Percentiles rank a stretch among this genome's conserved stretches.
These are phyloP conservation scores for Synergus gifuensis DNA, from an alignment of 2,888 invertebrate species.

Conservation along the genomic window DNA sequence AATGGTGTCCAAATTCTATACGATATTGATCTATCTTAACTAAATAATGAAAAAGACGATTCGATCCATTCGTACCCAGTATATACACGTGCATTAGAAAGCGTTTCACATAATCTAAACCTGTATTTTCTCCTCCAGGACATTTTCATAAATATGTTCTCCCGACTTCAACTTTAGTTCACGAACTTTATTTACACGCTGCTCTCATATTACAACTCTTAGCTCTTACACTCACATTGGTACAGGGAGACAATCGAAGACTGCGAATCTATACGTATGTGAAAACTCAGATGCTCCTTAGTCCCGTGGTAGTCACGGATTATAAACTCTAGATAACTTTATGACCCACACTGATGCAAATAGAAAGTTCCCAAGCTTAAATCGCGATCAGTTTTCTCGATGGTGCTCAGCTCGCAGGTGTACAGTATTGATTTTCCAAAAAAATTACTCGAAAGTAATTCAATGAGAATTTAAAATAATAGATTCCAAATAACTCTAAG, in stretches of 20 bases:
- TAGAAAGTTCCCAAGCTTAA: slow-evolving; percentile 54
- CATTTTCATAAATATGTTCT: slow-evolving; percentile 52
- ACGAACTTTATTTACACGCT: slow-evolving; percentile 24
- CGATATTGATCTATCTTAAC: too few relatives aligned
- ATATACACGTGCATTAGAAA: slow-evolving; percentile 55
- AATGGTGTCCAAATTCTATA: too few relatives aligned
- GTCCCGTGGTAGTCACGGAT: slow-evolving; percentile 46
- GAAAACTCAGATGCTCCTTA: too few relatives aligned
- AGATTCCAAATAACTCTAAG: too few relatives aligned
- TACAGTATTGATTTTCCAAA: too few relatives aligned
- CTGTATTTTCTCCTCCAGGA: slow-evolving; percentile 52
- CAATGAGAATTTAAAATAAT: too few relatives aligned
- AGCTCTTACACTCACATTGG: too few relatives aligned
- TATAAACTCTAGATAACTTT: slow-evolving; percentile 54
- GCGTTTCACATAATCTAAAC: slow-evolving; percentile 55
- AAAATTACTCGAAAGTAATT: too few relatives aligned
- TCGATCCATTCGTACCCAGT: slow-evolving; percentile 28
- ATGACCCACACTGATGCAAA: slow-evolving; percentile 46
- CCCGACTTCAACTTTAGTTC: slow-evolving; percentile 30
- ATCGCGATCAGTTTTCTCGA: slow-evolving; percentile 28
- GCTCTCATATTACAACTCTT: slow-evolving; percentile 35
- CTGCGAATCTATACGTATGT: too few relatives aligned
- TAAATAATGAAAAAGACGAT: slow-evolving; percentile 3
- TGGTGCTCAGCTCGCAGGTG: too few relatives aligned
- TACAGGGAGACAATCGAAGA: too few relatives aligned